Conservation (phyloP, 2,888 invertebrate species). For the Conus canariensis region DNA sequence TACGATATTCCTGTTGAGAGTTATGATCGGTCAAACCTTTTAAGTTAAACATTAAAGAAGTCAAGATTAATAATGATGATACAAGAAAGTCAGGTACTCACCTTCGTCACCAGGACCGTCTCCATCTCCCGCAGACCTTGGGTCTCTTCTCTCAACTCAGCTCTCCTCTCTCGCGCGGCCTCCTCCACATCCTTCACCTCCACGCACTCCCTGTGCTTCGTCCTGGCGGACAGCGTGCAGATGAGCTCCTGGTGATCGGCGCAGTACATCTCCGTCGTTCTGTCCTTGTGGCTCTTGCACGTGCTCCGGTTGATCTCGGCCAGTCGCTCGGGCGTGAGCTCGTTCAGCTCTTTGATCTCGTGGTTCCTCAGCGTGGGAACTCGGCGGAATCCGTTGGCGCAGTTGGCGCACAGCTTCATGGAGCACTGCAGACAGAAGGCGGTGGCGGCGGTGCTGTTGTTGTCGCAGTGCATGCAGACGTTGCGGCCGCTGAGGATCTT, state of each 20-base stretch:
- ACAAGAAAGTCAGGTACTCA: neutral
- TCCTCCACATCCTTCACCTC: neutral
- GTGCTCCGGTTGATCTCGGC: neutral
- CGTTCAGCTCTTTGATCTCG: neutral
- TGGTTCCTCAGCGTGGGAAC: neutral
- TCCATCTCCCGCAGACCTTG: neutral
- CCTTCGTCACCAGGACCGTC: neutral
- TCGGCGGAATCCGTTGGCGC: neutral
- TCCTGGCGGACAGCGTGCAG: conserved; percentile 8
- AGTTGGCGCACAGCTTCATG: conserved; percentile 14
- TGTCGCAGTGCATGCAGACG: neutral
- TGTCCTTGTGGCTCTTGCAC: conserved; percentile 6
- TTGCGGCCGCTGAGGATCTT: neutral
- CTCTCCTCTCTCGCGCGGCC: neutral
- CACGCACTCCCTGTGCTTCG: neutral
- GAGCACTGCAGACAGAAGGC: neutral
- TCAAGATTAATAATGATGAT: too few relatives aligned
- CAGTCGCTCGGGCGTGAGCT: neutral
- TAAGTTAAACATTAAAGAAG: too few relatives aligned
- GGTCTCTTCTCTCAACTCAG: neutral
- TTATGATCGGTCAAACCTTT: too few relatives aligned
- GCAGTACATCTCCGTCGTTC: conserved; percentile 25
- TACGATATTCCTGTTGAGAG: too few relatives aligned
- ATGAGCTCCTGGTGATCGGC: neutral
- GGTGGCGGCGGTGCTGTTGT: neutral